Evolutionary conservation across 2,797 vertebrate genomes (phyloP), one percentile per base, ranked within the genome.

Genomic region (Trematomus bernacchii): DNA sequence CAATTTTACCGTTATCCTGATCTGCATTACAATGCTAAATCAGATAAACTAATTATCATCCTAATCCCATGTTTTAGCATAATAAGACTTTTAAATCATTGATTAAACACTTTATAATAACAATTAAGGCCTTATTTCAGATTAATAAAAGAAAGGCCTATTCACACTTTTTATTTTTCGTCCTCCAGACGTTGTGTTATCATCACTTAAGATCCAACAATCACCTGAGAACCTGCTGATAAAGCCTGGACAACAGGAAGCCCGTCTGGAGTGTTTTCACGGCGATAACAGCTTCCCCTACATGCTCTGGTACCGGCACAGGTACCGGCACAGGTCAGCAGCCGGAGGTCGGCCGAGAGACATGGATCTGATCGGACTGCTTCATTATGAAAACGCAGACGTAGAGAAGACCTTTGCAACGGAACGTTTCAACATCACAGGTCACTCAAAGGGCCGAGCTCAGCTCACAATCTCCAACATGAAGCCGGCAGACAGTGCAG

Each of bases 271-370:
- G 0, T 93, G 91, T 70, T 44, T 62, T 51, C 90, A 93, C 12
- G 90, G 87, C 16, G 84, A 94, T 43, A 30, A 9, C 42, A 37
- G 0, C 69, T 91, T 86, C 18, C 0, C 16, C 13, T 86, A 84
- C 77, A 84, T 93, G 87, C 72, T 65, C 21, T 94, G 93, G 92
- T 93, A 92, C 69, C 78, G 58, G 60, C 78, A 88, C 0, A 83
- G 93, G 92, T 93, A 92, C 69, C 78, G 58, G 60, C 78, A 88
- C 0, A 83, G 62, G 60, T 54, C 73, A 7, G 44, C 55, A 42
- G 27, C 27, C 27, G 43, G 52, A 53, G 65, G 55, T 62, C 70
- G 46, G 14, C 69, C n/a, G 7, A 33, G 3, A 8, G 3, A 83
- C 44, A 55, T 92, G 63, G 77, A 81, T 37, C 66, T 85, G 40